Base-by-base conservation (phyloP, 2,113 vertebrate genomes). In the Amphilophus citrinellus region DNA sequence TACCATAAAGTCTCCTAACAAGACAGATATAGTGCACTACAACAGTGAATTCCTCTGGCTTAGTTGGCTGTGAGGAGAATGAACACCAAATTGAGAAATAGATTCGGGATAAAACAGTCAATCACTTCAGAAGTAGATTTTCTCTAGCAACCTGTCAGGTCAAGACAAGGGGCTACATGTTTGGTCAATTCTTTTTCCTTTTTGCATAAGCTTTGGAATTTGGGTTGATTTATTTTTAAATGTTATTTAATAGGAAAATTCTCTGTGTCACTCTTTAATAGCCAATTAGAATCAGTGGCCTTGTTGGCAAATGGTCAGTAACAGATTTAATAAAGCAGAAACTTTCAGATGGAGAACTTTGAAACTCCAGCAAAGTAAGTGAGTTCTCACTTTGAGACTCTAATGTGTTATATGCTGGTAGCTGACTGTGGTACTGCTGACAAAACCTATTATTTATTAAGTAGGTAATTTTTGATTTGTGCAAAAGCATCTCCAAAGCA, bases 1-100 rank as follows among this genome's bases (percentile, higher is more conserved):
- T 58, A 79, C 61, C 37, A 76, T 24, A 77, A 82, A 53, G 61
- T 77, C 62, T 62, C n/a, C 75, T 86, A 86, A 79, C 62, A 61
- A 87, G 61, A 84, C 53, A 61, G 57, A 62, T 63, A 61, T 24
- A 80, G 39, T 78, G 56, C 18, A 63, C 61, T 73, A 22, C 35
- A 82, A 47, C 44, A 24, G 22, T 27, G 17, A 42, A 8, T 73
- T 73, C 47, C 27, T 73, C 68, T 73, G 68, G 68, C 68, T 56
- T 58, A 10, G 20, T 5, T 73, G 68, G 47, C 44, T 53, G 10
- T 73, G 53, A 56, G 68, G 68, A 73, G 47, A 56, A 56, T 73
- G 68, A 73, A 73, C 27, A 73, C 68, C 27, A 73, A 73, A 56
- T 56, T 73, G 44, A 73, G 27, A 56, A 73, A 71, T 0, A 30